A percentile compares a stretch with the other conserved stretches of the same genome.
These are phyloP conservation scores for Cephus rjabovi DNA, from an alignment of 2,888 invertebrate genomes.

Conservation along the genomic window DNA sequence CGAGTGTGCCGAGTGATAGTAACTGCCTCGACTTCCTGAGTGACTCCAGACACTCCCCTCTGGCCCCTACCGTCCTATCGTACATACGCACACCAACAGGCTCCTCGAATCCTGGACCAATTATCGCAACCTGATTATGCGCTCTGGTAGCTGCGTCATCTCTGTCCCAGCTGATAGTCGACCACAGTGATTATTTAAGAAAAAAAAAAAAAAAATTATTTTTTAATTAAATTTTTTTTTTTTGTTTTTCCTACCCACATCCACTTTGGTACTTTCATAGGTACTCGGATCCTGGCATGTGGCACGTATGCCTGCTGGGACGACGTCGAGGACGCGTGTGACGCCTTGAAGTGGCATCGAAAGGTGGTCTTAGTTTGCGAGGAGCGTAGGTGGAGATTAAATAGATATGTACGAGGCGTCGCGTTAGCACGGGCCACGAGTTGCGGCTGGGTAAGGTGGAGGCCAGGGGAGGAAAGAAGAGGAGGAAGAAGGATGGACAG, in stretches of 20 bases:
- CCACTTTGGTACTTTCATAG: background rate
- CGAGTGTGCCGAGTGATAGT: slow-evolving; percentile 52
- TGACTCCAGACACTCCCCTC: slow-evolving; percentile 24
- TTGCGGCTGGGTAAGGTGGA: slow-evolving; percentile 5
- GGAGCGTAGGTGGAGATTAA: slow-evolving; percentile 25
- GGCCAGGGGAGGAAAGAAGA: background rate
- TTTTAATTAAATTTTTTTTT: background rate
- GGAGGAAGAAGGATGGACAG: background rate
- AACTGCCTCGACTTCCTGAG: slow-evolving; percentile 52
- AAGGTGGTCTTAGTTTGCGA: slow-evolving; percentile 18
- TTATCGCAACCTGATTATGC: background rate
- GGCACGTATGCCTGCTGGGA: background rate
- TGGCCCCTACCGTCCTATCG: background rate
- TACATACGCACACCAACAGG: slow-evolving; percentile 11
- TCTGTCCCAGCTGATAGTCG: background rate
- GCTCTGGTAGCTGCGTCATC: background rate
- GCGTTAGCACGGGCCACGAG: slow-evolving; percentile 42
- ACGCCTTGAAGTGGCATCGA: background rate
- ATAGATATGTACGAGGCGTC: slow-evolving; percentile 45
- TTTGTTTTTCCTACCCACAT: background rate
- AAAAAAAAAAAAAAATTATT: background rate
- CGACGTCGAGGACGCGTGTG: background rate
- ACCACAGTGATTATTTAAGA: background rate
- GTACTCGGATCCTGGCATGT: background rate
- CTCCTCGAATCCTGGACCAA: background rate